Percentiles rank a stretch among this genome's conserved stretches.
These are phyloP conservation scores for Atta texana DNA, from an alignment of 1,140 invertebrate species.

Conservation along the genomic window DNA sequence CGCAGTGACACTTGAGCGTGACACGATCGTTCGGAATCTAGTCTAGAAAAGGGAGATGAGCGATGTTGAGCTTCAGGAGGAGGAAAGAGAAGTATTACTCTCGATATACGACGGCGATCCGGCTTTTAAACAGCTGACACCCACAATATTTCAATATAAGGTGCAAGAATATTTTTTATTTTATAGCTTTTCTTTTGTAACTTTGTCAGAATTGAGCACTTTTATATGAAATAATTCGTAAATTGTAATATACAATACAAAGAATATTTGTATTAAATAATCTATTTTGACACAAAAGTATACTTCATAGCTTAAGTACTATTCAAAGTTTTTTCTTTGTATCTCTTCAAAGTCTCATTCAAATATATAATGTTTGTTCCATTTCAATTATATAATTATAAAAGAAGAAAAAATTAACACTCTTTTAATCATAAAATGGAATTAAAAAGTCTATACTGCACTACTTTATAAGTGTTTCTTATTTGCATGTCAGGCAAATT, in stretches of 20 bases:
- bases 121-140: constrained; percentile 93
- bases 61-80: constrained; percentile 91
- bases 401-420: neutral
- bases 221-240: constrained; percentile 20
- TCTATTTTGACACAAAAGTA: too few relatives aligned
- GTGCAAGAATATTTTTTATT: constrained; percentile 85
- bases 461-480: neutral
- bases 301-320: too few relatives aligned
- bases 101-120: constrained; percentile 98
- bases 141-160: constrained; percentile 95
- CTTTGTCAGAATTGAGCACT: neutral
- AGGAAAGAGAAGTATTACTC: constrained; percentile 95
- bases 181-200: neutral
- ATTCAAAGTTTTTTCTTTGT: too few relatives aligned
- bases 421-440: neutral
- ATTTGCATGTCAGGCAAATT: neutral
- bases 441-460: too few relatives aligned
- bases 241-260: neutral
- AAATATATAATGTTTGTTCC: neutral
- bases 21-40: constrained; percentile 11
- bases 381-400: neutral
- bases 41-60: constrained; percentile 84
- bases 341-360: neutral
- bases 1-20: neutral
- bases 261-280: neutral